A percentile compares a stretch with the other conserved stretches of the same genome.
phyloP scores from a whole-genome alignment of 1,140 invertebrate species.

The Anadara kagoshimensis region DNA sequence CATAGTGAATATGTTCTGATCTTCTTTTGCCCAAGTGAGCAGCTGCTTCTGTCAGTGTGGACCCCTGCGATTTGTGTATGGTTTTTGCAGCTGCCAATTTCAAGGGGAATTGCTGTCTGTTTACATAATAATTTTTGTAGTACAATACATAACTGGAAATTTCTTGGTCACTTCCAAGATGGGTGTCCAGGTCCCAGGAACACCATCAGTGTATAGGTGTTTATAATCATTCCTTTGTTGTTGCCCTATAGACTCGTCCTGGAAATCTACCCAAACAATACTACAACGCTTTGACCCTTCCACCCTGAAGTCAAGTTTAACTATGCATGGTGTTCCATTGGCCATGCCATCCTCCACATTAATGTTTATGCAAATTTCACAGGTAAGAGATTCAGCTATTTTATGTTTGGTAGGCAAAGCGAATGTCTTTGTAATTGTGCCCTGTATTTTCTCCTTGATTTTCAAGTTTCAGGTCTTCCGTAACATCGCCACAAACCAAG shows the following conservation, averaged over 20 bases:
- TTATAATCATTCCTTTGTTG: background rate
- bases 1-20: constrained; percentile 20
- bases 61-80: constrained; percentile 26
- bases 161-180: constrained; percentile 11
- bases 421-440: constrained; percentile 14
- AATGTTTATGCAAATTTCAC: constrained; percentile 25
- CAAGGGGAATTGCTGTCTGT: constrained; percentile 5
- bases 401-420: constrained; percentile 4
- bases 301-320: constrained; percentile 4
- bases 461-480: too few relatives aligned
- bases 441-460: too few relatives aligned
- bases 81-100: constrained; percentile 7
- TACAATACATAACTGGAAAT: too few relatives aligned
- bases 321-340: constrained; percentile 15
- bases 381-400: background rate
- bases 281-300: too few relatives aligned
- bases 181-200: background rate
- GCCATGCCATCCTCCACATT: constrained; percentile 33
- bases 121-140: too few relatives aligned
- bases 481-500: too few relatives aligned
- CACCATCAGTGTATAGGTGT: background rate
- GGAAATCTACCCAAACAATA: constrained; percentile 16
- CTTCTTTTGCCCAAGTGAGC: constrained; percentile 14
- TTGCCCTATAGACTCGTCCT: constrained; percentile 1
- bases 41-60: constrained; percentile 2